Evolutionary conservation across 2,113 vertebrate species (phyloP), one percentile per base, ranked within the genome.

Genomic region (Ancistrus triradiatus): DNA sequence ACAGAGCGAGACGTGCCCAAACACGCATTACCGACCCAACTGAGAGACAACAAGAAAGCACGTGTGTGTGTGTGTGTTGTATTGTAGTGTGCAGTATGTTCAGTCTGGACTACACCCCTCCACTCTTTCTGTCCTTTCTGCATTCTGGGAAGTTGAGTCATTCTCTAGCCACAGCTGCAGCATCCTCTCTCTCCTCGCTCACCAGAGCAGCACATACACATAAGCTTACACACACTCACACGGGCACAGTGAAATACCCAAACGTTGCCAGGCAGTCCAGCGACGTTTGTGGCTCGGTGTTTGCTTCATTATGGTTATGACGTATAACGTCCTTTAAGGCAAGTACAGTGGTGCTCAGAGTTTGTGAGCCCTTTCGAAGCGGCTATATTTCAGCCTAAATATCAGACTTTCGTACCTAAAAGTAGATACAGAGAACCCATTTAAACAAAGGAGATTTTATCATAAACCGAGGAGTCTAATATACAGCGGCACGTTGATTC

Each of bases 61-160:
- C 8, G 28, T 31, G 7, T 3, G 14, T 2, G 17, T 2, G 46
- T 5, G 15, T 17, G 28, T 24, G 19, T 6, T 37, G 22, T 33
- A 19, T 3, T 24, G 21, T 42, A 51, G 24, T 49, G 14, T 42
- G 35, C 18, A 15, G 44, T 24, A 68, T 25, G 24, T 43, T 21
- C 37, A 46, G 66, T 17, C 40, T 57, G 53, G 25, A 47, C 24
- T 56, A 33, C 3, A 59, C 22, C 52, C 51, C 49, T 47, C 51
- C 61, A 49, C 33, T 47, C 49, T 18, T 51, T 15, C 35, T 35
- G 31, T 63, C 21, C 15, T 58, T 66, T 66, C 63, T 57, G 52
- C 63, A 66, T 66, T 57, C 44, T 63, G 63, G 63, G 63, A 63
- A 49, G 59, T 62, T 69, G 58, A 60, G 48, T 69, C 58, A 44